phyloP scores from a whole-genome alignment of 2,888 invertebrate genomes.

The Chalcosyrphus nemorum region DNA sequence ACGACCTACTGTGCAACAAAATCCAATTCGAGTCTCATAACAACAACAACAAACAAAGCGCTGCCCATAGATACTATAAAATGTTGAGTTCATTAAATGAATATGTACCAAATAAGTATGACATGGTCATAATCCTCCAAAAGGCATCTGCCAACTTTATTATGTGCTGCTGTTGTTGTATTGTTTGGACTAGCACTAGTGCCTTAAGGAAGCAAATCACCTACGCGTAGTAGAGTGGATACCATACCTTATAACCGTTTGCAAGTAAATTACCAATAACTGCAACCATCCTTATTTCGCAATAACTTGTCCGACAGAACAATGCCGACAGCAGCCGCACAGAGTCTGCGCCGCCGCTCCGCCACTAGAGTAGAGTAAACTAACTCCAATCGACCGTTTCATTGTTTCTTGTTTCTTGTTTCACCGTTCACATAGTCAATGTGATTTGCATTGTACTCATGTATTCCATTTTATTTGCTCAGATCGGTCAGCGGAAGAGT shows the following conservation, averaged over 20 bases:
- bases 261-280: slow-evolving; percentile 71
- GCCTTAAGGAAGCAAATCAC: slow-evolving; percentile 71
- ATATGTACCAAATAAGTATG: slow-evolving; percentile 71
- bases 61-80: slow-evolving; percentile 26
- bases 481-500: slow-evolving; percentile 71
- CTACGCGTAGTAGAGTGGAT: slow-evolving; percentile 51
- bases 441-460: slow-evolving; percentile 71
- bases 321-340: slow-evolving; percentile 70
- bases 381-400: slow-evolving; percentile 70
- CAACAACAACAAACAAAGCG: slow-evolving; percentile 11
- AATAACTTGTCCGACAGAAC: slow-evolving; percentile 73
- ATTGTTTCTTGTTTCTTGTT: no score
- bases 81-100: slow-evolving; percentile 71
- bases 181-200: not conserved
- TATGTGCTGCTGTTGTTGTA: slow-evolving; percentile 53
- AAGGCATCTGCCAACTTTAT: slow-evolving; percentile 73
- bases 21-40: slow-evolving; percentile 7
- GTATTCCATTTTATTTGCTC: slow-evolving; percentile 63
- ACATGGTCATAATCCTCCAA: slow-evolving; percentile 72
- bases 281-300: slow-evolving; percentile 73
- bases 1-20: slow-evolving; percentile 63
- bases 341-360: slow-evolving; percentile 26
- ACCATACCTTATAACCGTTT: slow-evolving; percentile 49
- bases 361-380: no score
- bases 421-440: slow-evolving; percentile 61